Conservation (phyloP, 2,797 vertebrate genomes). For the Rhincodon typus region DNA sequence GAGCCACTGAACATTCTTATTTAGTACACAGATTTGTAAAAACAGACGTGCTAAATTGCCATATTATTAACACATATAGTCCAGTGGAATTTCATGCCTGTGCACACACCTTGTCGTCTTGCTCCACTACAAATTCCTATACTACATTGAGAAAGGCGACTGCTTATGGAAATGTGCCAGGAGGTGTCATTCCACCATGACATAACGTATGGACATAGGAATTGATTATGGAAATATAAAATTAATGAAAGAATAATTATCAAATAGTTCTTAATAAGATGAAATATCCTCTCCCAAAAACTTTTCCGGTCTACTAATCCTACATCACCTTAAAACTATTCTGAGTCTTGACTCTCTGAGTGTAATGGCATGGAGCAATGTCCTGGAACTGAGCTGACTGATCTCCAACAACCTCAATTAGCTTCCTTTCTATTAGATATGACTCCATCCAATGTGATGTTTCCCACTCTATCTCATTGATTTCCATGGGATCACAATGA, state of each 20-base stretch:
- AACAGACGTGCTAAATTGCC: not conserved
- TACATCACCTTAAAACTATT: not conserved
- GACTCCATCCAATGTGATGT: too few relatives aligned
- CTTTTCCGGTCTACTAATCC: not conserved
- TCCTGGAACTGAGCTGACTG: too few relatives aligned
- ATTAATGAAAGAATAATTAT: not conserved
- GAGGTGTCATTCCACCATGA: not conserved
- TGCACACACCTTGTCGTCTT: not conserved
- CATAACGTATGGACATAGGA: not conserved
- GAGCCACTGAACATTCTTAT: not conserved
- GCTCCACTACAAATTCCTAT: not conserved
- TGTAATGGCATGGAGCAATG: not conserved
- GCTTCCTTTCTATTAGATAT: too few relatives aligned
- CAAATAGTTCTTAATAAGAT: not conserved
- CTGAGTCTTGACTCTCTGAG: not conserved
- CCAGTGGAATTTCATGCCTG: not conserved
- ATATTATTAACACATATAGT: not conserved
- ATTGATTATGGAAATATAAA: not conserved
- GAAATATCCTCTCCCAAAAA: not conserved
- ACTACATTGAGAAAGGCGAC: not conserved
- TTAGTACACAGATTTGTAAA: not conserved
- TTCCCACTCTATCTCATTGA: too few relatives aligned
- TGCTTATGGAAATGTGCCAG: not conserved
- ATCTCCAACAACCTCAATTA: too few relatives aligned
- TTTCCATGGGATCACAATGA: too few relatives aligned